Evolutionary conservation across 2,888 invertebrate genomes (phyloP).

Genomic region (Drosophila paranaensis): DNA sequence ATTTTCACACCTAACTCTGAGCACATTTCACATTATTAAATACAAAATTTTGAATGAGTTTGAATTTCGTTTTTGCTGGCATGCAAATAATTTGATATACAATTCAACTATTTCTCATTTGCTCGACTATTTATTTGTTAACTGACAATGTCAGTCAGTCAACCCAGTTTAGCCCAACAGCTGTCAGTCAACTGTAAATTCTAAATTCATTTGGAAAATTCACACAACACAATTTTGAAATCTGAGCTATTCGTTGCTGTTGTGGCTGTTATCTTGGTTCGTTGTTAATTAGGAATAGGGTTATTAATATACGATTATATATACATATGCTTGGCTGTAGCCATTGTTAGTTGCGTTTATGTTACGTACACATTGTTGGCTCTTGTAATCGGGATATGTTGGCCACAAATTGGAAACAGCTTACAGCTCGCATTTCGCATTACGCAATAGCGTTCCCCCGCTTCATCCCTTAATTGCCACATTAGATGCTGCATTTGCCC

Average conservation of each 20-base stretch:
- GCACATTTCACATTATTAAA: not conserved
- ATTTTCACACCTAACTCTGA: constrained; percentile 1
- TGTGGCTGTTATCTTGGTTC: not conserved
- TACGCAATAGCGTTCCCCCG: constrained; percentile 18
- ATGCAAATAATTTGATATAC: constrained; percentile 10
- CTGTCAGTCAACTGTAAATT: constrained; percentile 22
- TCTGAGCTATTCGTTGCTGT: not conserved
- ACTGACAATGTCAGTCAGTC: not conserved
- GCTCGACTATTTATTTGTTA: not conserved
- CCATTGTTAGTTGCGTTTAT: constrained; percentile 15
- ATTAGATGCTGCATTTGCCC: constrained; percentile 56
- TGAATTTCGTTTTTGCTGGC: not conserved
- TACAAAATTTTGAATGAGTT: not conserved
- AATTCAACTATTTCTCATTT: constrained; percentile 19
- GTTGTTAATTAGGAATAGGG: constrained; percentile 30
- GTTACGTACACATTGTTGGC: constrained; percentile 6
- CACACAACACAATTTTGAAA: constrained; percentile 16
- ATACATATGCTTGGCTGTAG: not conserved
- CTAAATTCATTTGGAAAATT: constrained; percentile 5
- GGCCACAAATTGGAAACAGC: constrained; percentile 50
- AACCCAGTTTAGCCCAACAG: not conserved
- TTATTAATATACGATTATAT: constrained; percentile 8
- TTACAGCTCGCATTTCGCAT: constrained; percentile 45
- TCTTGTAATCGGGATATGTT: constrained; percentile 23
- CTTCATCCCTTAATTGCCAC: constrained; percentile 63